Percentiles rank a stretch among this genome's conserved stretches.
These are phyloP conservation scores for Xyrichtys novacula DNA, from an alignment of 2,797 vertebrate species.

Conservation along the genomic window DNA sequence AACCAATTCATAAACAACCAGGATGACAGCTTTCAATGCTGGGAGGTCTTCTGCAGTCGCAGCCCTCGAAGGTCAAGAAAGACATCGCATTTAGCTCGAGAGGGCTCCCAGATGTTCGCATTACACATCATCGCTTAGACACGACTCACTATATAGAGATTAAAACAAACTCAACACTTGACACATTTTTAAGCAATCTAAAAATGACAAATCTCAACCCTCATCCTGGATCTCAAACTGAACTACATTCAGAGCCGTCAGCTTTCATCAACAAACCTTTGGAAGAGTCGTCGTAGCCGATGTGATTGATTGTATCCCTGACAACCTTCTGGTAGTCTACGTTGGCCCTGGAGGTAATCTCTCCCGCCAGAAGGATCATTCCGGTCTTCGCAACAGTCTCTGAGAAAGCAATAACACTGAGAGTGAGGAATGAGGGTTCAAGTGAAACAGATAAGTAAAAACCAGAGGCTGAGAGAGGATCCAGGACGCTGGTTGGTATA, in stretches of 20 bases:
- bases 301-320: constrained; percentile 92
- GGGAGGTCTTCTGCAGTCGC: too few species aligned
- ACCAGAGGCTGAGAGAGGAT: constrained; percentile 8
- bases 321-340: constrained; percentile 97
- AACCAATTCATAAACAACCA: too few species aligned
- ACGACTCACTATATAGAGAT: too few species aligned
- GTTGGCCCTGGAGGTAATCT: constrained; percentile 91
- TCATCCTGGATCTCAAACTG: not conserved
- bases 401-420: constrained; percentile 61
- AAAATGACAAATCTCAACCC: too few species aligned
- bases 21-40: too few species aligned
- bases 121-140: not conserved
- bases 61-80: too few species aligned
- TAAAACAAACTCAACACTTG: too few species aligned
- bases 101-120: not conserved
- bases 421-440: constrained; percentile 14
- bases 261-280: constrained; percentile 85
- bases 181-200: too few species aligned
- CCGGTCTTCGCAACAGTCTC: constrained; percentile 97
- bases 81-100: not conserved
- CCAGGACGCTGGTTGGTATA: not conserved
- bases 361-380: constrained; percentile 96
- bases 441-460: constrained; percentile 9
- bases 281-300: constrained; percentile 95
- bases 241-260: not conserved